Evolutionary conservation across 1,140 invertebrate species (phyloP).

Genomic region (Zophobas morio): DNA sequence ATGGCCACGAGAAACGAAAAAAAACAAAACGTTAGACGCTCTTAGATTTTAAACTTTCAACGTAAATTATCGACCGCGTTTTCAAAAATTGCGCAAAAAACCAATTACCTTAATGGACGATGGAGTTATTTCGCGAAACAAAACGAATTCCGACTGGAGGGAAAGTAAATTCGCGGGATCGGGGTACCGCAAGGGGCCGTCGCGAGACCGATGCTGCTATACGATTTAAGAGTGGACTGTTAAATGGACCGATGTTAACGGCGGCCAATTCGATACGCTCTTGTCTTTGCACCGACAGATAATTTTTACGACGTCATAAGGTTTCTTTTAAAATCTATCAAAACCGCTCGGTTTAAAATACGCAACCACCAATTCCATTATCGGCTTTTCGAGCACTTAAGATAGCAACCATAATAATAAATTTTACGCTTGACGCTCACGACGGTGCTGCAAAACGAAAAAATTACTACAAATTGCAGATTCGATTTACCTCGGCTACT

Average conservation of each 20-base stretch:
- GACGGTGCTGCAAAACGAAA: not conserved
- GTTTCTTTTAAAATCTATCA: conserved; percentile 15
- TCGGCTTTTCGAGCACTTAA: conserved; percentile 20
- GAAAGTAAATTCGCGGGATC: too few species aligned
- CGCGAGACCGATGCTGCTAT: not conserved
- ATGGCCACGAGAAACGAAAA: not conserved
- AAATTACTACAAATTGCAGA: not conserved
- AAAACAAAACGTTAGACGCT: not conserved
- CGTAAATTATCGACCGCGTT: not conserved
- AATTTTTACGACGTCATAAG: conserved; percentile 28
- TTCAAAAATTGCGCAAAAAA: not conserved
- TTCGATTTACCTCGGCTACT: too few species aligned
- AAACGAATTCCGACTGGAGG: not conserved
- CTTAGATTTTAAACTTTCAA: too few species aligned
- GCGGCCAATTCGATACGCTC: conserved; percentile 13
- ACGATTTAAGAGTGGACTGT: not conserved
- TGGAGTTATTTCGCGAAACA: not conserved
- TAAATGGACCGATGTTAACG: not conserved
- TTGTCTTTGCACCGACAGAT: conserved; percentile 13
- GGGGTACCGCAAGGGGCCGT: too few species aligned
- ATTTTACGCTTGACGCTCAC: conserved; percentile 11
- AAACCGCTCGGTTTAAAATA: conserved; percentile 18
- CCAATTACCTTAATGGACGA: not conserved
- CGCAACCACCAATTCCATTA: conserved; percentile 36
- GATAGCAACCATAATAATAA: conserved; percentile 10